phyloP scores from a whole-genome alignment of 2,888 invertebrate genomes.

The Psylliodes chrysocephalus region DNA sequence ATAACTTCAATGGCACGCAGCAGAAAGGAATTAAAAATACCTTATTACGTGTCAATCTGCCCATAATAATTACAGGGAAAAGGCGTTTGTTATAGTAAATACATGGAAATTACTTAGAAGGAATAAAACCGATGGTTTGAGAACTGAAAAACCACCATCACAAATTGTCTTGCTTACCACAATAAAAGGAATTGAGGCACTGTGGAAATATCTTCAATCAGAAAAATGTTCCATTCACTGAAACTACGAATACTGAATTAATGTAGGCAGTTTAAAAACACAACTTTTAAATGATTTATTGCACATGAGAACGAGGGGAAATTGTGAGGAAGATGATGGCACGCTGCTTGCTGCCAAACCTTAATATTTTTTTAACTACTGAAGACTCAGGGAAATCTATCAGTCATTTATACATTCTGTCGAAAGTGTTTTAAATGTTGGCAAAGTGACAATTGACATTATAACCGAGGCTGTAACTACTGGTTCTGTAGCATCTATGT shows the following conservation, averaged over 20 bases:
- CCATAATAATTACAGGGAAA: neutral
- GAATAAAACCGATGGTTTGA: neutral
- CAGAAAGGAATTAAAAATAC: neutral
- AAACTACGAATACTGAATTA: too few relatives aligned
- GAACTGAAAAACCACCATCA: constrained; percentile 4
- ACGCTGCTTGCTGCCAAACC: constrained; percentile 17
- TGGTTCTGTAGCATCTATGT: too few relatives aligned
- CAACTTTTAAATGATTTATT: constrained; percentile 18
- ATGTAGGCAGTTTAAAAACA: constrained; percentile 13
- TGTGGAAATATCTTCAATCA: too few relatives aligned
- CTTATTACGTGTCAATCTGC: neutral
- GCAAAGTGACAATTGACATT: too few relatives aligned
- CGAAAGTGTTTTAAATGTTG: too few relatives aligned
- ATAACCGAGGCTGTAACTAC: too few relatives aligned
- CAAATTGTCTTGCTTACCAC: constrained; percentile 16
- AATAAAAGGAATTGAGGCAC: too few relatives aligned
- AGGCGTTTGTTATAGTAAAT: neutral
- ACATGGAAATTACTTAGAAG: neutral
- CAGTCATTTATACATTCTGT: too few relatives aligned
- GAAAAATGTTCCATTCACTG: too few relatives aligned
- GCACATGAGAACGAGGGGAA: neutral
- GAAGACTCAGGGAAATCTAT: too few relatives aligned
- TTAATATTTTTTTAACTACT: neutral
- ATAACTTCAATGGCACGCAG: neutral
- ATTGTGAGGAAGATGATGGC: constrained; percentile 10